Evolutionary conservation across 2,888 invertebrate species (phyloP).

Genomic region (Eilema griseolum): DNA sequence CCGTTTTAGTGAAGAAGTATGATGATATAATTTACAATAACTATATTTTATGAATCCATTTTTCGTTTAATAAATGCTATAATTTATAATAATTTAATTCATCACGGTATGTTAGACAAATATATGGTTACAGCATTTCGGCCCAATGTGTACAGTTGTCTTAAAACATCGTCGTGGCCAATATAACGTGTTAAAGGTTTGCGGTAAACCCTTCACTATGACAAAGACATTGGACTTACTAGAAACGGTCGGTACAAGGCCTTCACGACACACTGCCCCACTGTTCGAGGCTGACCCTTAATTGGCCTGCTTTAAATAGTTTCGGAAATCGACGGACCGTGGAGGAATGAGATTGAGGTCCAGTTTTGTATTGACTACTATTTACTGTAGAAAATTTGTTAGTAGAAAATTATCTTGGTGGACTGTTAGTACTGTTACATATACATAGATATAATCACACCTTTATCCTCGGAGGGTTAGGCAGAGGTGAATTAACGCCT

Average conservation of each 20-base stretch:
- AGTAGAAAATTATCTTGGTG: too few species aligned
- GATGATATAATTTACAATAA: too few species aligned
- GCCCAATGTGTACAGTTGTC: background rate
- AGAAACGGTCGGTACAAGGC: background rate
- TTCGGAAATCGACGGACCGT: conserved; percentile 2
- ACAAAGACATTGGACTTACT: conserved; percentile 1
- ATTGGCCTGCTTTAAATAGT: background rate
- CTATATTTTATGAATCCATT: too few species aligned
- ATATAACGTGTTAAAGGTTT: background rate
- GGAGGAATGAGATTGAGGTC: background rate
- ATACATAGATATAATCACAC: too few species aligned
- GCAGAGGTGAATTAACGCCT: too few species aligned
- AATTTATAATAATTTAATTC: too few species aligned
- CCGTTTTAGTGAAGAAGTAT: too few species aligned
- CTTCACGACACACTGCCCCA: background rate
- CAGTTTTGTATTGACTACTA: background rate
- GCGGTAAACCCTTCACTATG: conserved; percentile 1
- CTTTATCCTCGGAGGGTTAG: too few species aligned
- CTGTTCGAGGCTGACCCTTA: conserved; percentile 1
- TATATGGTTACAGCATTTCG: background rate
- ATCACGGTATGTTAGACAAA: background rate
- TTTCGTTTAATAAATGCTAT: too few species aligned
- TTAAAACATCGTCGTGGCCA: background rate
- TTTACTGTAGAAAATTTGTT: background rate
- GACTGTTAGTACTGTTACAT: too few species aligned